Conservation (phyloP, 2,888 invertebrate genomes). For the Tuberolachnus salignus region DNA sequence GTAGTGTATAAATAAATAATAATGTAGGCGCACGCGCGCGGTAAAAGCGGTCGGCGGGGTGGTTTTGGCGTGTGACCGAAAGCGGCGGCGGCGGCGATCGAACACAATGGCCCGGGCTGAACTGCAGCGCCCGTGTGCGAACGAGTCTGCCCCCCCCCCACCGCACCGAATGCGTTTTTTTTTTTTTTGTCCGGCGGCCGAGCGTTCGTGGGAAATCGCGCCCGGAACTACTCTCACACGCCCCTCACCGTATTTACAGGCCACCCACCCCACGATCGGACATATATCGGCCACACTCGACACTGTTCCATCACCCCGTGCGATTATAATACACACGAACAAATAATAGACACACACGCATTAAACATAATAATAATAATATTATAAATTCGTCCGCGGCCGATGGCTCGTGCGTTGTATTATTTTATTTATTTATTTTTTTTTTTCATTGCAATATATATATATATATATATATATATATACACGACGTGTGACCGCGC, state of each 20-base stretch:
- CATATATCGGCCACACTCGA: background rate
- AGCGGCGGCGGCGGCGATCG: slow-evolving; percentile 41
- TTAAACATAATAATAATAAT: too few relatives aligned
- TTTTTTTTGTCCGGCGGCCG: too few relatives aligned
- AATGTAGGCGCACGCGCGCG: background rate
- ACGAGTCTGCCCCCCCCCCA: background rate
- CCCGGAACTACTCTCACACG: slow-evolving; percentile 46
- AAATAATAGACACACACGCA: too few relatives aligned
- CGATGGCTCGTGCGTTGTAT: too few relatives aligned
- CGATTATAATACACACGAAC: background rate
- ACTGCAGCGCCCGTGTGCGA: background rate
- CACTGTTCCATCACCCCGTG: background rate
- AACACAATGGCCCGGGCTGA: slow-evolving; percentile 30
- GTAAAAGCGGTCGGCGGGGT: slow-evolving; percentile 8
- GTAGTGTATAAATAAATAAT: too few relatives aligned
- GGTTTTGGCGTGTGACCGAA: slow-evolving; percentile 51
- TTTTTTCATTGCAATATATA: too few relatives aligned
- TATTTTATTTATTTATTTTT: too few relatives aligned
- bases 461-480: too few relatives aligned
- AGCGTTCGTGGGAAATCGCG: slow-evolving; percentile 40
- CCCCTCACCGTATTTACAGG: background rate
- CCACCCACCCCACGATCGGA: background rate
- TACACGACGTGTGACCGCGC: too few relatives aligned
- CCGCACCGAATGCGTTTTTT: background rate
- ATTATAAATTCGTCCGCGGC: too few relatives aligned